Base-by-base conservation (phyloP, 2,888 invertebrate genomes). In the Limnephilus lunatus region DNA sequence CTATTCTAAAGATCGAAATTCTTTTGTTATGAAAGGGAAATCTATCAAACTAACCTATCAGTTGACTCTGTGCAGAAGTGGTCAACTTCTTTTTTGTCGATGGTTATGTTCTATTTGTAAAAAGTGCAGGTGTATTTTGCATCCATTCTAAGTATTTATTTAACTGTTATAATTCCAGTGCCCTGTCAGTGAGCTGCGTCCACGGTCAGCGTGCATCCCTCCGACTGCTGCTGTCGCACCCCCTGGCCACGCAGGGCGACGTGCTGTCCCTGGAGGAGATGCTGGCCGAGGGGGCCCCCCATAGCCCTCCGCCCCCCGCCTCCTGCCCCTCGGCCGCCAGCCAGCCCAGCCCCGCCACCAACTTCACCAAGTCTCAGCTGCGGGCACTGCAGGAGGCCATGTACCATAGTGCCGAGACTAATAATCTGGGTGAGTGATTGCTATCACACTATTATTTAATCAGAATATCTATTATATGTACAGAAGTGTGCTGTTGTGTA, bases 371-470 rank as follows among this genome's bases (percentile, higher is more conserved):
- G 95, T 97, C 97, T 68, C 98, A 99, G 95, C 97, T 98, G 94
- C 97, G 98, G 94, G 97, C 98, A 85, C 96, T 99, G 92, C 98
- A 99, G 94, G 99, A 99, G 95, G 98, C 99, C 35, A 98, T 99
- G 98, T 99, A 99, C 95, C 98, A 98, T 94, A 98, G 98, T 93
- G 98, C 98, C 0, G 99, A 99, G 95, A 98, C 98, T 95, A 98
- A 98, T 94, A 98, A 98, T 95, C 96, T 99, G 94, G 98, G 98
- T 98, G 94, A 39, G 14, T 68, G 48, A 15, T 48, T 44, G 44
- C 44, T 2, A 12, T 44, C 44, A 12, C 44, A 12, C 11, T 44
- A 11, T 44, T 44, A 12, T 44, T 44, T 11, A 44, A 44, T 12
- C 0, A 44, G 11, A 44, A 44, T 44, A 44, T 44, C 2, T 11